Conservation (phyloP, 2,113 vertebrate genomes). For the Lasiurus borealis region DNA sequence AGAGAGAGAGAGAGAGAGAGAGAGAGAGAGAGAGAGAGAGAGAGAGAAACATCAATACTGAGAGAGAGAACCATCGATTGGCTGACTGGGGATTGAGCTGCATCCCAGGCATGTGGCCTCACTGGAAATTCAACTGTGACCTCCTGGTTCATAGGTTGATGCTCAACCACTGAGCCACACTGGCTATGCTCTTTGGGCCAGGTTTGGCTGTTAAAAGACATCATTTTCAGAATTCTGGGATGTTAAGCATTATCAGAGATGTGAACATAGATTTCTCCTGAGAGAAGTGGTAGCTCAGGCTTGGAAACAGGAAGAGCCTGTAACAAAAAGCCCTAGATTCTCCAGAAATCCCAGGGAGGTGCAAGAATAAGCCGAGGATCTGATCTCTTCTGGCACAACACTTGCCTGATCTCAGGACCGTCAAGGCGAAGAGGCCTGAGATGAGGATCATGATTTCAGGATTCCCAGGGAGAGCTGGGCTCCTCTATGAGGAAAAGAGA, state of each 20-base stretch:
- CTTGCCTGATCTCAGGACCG: neutral
- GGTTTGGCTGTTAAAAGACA: neutral
- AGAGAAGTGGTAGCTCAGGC: neutral
- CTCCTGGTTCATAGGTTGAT: no score
- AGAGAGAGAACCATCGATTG: no score
- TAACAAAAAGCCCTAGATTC: neutral
- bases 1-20: no score
- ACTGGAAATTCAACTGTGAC: no score
- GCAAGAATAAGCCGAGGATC: neutral
- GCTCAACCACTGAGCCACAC: no score
- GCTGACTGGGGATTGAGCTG: no score
- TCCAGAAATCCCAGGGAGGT: neutral
- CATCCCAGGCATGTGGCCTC: no score
- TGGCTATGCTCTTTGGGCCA: neutral
- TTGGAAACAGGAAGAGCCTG: neutral
- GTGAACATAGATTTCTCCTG: fast-evolving
- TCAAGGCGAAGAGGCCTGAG: fast-evolving
- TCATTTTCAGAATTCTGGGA: neutral
- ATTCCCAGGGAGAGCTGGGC: neutral
- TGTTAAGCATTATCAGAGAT: neutral
- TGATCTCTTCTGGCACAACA: neutral
- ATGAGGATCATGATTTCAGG: neutral
- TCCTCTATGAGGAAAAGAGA: neutral
- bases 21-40: no score
- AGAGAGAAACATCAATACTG: no score